These are phyloP conservation scores for Dyspetes luteomarginatus DNA, from an alignment of 2,888 invertebrate genomes.

Conservation along the genomic window DNA sequence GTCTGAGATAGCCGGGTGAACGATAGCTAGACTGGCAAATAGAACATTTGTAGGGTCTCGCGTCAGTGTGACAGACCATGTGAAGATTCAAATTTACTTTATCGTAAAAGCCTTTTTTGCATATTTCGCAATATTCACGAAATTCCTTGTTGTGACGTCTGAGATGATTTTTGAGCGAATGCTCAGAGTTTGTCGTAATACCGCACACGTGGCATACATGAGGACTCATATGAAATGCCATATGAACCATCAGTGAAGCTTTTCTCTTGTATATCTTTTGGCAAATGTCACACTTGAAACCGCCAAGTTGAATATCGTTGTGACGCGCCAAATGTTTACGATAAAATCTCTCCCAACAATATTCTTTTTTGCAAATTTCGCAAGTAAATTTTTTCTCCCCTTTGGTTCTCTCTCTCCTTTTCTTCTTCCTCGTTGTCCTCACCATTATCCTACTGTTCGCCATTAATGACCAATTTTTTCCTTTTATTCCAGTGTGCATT, in stretches of 20 bases:
- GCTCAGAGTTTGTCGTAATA: neutral
- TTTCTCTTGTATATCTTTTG: slow-evolving; percentile 85
- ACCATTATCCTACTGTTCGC: slow-evolving; percentile 58
- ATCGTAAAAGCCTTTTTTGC: slow-evolving; percentile 83
- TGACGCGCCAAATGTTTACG: slow-evolving; percentile 79
- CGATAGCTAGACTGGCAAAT: slow-evolving; percentile 83
- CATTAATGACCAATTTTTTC: no score
- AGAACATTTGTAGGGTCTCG: slow-evolving; percentile 80
- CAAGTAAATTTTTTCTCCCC: slow-evolving; percentile 75
- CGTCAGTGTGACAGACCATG: slow-evolving; percentile 76
- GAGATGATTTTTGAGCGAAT: slow-evolving; percentile 79
- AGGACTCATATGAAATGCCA: slow-evolving; percentile 52
- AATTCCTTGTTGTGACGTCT: slow-evolving; percentile 84
- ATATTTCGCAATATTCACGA: slow-evolving; percentile 79
- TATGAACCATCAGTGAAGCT: slow-evolving; percentile 81
- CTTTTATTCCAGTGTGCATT: slow-evolving; percentile 74
- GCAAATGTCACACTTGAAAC: slow-evolving; percentile 85
- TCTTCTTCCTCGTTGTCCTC: slow-evolving; percentile 43
- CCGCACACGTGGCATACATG: slow-evolving; percentile 59
- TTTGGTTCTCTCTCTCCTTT: slow-evolving; percentile 73
- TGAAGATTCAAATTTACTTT: slow-evolving; percentile 82
- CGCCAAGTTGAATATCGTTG: slow-evolving; percentile 78
- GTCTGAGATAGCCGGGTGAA: slow-evolving; percentile 83
- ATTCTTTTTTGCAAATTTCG: slow-evolving; percentile 79
- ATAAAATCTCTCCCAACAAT: slow-evolving; percentile 80